phyloP scores from a whole-genome alignment of 2,113 vertebrate species.

The Pungitius pungitius region DNA sequence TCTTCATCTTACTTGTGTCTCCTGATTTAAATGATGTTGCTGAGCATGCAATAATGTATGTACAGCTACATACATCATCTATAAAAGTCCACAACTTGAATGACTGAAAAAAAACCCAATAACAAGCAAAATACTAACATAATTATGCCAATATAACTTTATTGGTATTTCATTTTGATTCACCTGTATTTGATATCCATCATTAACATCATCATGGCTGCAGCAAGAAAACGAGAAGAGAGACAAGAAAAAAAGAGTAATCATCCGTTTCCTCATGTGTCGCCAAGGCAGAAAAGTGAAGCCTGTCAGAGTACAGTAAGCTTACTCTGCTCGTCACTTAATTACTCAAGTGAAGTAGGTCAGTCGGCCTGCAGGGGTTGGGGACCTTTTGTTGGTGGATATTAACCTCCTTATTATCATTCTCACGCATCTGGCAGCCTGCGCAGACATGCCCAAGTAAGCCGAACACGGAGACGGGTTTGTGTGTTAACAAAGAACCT shows the following conservation, averaged over 20 bases:
- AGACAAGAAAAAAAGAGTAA: slow-evolving; percentile 20
- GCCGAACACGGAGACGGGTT: not conserved
- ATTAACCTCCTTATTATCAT: slow-evolving; percentile 57
- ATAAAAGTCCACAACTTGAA: not conserved
- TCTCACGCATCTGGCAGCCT: slow-evolving; percentile 48
- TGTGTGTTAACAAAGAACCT: slow-evolving; percentile 3
- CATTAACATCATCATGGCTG: slow-evolving; percentile 28
- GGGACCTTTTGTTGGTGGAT: slow-evolving; percentile 33
- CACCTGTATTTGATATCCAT: slow-evolving; percentile 36
- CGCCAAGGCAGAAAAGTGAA: slow-evolving; percentile 31
- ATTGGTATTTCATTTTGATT: slow-evolving; percentile 4
- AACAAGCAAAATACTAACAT: not conserved
- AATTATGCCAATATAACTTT: not conserved
- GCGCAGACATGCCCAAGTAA: slow-evolving; percentile 47
- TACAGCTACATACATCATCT: not conserved
- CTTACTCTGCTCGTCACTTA: slow-evolving; percentile 20
- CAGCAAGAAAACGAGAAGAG: slow-evolving; percentile 28
- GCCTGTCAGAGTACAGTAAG: slow-evolving; percentile 12
- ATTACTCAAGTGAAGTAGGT: slow-evolving; percentile 43
- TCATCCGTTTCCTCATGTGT: slow-evolving; percentile 6
- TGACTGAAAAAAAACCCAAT: not conserved
- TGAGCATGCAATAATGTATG: not conserved
- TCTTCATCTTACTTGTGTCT: too few relatives aligned
- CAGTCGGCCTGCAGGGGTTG: slow-evolving; percentile 26
- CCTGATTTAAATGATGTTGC: not conserved